Evolutionary conservation across 2,888 invertebrate genomes (phyloP).

Genomic region (Phasia obesa): DNA sequence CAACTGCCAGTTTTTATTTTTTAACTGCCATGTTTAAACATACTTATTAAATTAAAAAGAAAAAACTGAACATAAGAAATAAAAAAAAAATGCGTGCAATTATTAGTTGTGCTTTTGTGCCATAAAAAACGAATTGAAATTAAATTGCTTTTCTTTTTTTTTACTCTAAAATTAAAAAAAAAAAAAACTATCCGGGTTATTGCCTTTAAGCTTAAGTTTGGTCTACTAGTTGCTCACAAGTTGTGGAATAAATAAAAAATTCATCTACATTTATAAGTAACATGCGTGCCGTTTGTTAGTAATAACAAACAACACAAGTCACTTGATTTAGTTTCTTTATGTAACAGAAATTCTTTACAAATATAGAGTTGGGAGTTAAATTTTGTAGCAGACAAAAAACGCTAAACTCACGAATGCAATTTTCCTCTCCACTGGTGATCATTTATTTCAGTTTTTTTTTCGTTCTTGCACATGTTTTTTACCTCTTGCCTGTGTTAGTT

Average conservation of each 20-base stretch:
- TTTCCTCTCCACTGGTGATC: conserved; percentile 71
- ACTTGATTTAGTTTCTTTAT: conserved; percentile 24
- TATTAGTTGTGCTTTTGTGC: conserved; percentile 46
- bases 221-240: conserved; percentile 8
- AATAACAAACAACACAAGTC: conserved; percentile 30
- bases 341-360: conserved; percentile 18
- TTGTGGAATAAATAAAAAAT: not conserved
- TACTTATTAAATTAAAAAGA: conserved; percentile 4
- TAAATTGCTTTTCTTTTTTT: conserved; percentile 54
- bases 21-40: conserved; percentile 17
- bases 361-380: conserved; percentile 50
- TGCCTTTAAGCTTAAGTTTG: conserved; percentile 46
- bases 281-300: conserved; percentile 49
- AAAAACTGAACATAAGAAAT: not conserved
- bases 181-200: conserved; percentile 26
- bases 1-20: conserved; percentile 41
- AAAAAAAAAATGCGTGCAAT: conserved; percentile 59
- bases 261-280: conserved; percentile 25
- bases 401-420: conserved; percentile 67
- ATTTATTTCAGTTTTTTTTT: conserved; percentile 53
- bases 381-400: conserved; percentile 15
- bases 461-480: conserved; percentile 27
- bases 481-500: conserved; percentile 17
- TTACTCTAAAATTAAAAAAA: conserved; percentile 10
- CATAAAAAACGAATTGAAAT: conserved; percentile 44